phyloP scores from a whole-genome alignment of 1,140 invertebrate species.

The Drosophila kohkoa region DNA sequence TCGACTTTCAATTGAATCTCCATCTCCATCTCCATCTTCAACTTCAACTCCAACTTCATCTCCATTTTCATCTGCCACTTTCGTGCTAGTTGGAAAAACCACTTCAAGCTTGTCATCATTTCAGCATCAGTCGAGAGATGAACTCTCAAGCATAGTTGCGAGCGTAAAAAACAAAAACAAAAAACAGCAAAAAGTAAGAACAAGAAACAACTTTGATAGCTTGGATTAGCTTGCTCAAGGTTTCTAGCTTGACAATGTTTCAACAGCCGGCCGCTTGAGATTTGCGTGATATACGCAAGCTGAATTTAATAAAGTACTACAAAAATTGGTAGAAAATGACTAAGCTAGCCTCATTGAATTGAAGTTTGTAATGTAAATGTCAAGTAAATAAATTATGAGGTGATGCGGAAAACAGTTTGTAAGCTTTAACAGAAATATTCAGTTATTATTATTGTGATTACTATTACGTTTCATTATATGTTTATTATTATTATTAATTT shows the following conservation, averaged over 20 bases:
- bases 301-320: too few relatives aligned
- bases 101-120: neutral
- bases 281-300: neutral
- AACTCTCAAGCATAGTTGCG: neutral
- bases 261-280: neutral
- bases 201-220: neutral
- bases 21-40: neutral
- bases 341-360: neutral
- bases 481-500: too few relatives aligned
- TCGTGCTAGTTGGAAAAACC: neutral
- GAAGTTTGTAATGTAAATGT: neutral
- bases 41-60: neutral
- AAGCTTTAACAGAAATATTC: too few relatives aligned
- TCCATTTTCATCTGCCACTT: neutral
- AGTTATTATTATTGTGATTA: too few relatives aligned
- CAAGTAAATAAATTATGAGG: too few relatives aligned
- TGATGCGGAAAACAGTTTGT: too few relatives aligned
- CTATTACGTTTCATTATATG: too few relatives aligned
- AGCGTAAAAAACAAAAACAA: too few relatives aligned
- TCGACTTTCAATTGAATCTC: neutral
- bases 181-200: too few relatives aligned
- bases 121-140: neutral
- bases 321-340: neutral
- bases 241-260: too few relatives aligned
- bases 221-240: neutral